A percentile compares a stretch with the other conserved stretches of the same genome.
Conservation (phyloP, 2,797 vertebrate species). For the Natrix natrix region DNA sequence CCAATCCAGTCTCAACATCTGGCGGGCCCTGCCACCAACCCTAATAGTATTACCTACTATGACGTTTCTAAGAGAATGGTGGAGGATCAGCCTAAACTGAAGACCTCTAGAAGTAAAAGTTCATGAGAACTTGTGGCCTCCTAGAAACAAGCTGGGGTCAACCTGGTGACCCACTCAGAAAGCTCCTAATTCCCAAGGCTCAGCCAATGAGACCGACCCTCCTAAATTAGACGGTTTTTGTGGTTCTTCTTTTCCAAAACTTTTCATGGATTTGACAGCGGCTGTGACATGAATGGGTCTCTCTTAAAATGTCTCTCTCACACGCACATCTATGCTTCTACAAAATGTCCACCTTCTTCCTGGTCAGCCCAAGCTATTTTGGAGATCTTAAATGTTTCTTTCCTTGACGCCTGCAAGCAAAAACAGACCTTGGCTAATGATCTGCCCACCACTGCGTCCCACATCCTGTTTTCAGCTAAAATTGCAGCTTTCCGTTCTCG, state of each 20-base stretch:
- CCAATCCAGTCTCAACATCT: background rate
- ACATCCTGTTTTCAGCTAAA: constrained; percentile 15
- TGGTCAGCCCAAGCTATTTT: constrained; percentile 21
- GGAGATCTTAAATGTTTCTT: constrained; percentile 25
- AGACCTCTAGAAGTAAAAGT: background rate
- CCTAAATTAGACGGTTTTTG: background rate
- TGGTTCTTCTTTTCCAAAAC: background rate
- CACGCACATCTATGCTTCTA: background rate
- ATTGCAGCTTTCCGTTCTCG: constrained; percentile 33
- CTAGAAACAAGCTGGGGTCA: background rate
- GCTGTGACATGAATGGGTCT: background rate
- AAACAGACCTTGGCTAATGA: background rate
- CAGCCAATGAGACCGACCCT: background rate
- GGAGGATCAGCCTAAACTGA: background rate
- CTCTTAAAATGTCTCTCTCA: background rate
- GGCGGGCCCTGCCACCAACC: background rate
- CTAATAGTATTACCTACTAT: background rate
- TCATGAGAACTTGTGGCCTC: background rate
- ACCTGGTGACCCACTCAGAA: background rate
- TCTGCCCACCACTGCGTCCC: background rate
- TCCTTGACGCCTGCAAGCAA: background rate
- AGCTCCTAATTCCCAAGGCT: background rate
- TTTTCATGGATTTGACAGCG: background rate
- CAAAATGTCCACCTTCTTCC: background rate
- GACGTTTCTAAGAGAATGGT: background rate